Evolutionary conservation across 2,797 vertebrate genomes (phyloP).

Genomic region (Halcyon chelicuti): DNA sequence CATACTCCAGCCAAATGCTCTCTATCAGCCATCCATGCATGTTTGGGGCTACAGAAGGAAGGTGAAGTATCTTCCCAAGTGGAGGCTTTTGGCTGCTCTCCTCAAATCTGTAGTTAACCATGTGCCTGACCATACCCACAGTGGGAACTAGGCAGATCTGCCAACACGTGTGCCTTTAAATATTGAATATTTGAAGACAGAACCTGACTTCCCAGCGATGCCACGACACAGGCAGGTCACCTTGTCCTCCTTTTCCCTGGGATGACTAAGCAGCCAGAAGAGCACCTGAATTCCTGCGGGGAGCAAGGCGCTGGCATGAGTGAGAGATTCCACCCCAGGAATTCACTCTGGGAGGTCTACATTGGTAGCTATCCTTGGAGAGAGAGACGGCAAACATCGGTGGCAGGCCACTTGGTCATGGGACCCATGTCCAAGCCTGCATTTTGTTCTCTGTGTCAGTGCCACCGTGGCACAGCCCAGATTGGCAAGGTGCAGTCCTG

Average conservation of each 20-base stretch:
- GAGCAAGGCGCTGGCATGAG: neutral
- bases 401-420: neutral
- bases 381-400: rapidly evolving
- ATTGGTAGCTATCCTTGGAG: neutral
- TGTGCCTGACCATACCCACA: neutral
- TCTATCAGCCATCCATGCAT: neutral
- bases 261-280: neutral
- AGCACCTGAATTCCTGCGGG: neutral
- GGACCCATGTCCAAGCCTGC: neutral
- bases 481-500: neutral
- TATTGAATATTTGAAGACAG: neutral
- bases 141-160: neutral
- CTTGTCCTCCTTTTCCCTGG: neutral
- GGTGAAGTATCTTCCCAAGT: neutral
- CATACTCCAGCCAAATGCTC: neutral
- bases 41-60: neutral
- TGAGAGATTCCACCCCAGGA: neutral
- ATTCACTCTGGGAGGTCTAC: neutral
- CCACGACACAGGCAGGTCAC: neutral
- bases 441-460: neutral
- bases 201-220: neutral
- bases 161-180: rapidly evolving
- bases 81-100: neutral
- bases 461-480: neutral
- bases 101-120: neutral